phyloP scores from a whole-genome alignment of 1,140 invertebrate genomes.

The Drosophila nannoptera region DNA sequence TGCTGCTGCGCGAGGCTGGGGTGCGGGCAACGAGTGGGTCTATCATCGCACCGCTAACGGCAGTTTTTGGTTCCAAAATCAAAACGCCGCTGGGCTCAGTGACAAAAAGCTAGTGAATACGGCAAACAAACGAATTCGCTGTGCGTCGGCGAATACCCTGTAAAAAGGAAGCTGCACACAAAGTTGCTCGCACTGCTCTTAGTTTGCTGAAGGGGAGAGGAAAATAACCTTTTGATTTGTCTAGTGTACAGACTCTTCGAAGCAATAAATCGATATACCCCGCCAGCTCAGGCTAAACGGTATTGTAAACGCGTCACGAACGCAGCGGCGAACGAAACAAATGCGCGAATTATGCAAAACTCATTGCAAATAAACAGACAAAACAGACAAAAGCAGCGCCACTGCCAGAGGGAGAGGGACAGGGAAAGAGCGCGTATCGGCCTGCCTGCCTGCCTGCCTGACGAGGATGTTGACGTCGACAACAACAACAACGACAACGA shows the following conservation, averaged over 20 bases:
- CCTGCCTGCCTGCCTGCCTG: no score
- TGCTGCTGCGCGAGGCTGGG: not conserved
- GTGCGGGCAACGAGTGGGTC: slow-evolving; percentile 3
- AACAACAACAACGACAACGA: slow-evolving; percentile 21
- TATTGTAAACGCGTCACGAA: slow-evolving; percentile 41
- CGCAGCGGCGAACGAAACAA: slow-evolving; percentile 57
- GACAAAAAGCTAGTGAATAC: slow-evolving; percentile 39
- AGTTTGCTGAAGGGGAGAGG: not conserved
- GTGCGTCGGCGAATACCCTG: slow-evolving; percentile 14
- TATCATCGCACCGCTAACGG: slow-evolving; percentile 37
- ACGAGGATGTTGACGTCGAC: slow-evolving; percentile 75
- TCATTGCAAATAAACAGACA: slow-evolving; percentile 74
- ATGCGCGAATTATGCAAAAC: slow-evolving; percentile 77
- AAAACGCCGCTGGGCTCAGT: slow-evolving; percentile 55
- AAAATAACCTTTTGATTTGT: not conserved
- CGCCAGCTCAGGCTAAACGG: not conserved
- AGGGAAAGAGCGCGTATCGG: no score
- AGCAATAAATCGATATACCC: slow-evolving; percentile 11
- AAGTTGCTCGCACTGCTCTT: not conserved
- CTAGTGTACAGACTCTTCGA: not conserved
- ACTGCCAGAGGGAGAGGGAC: slow-evolving; percentile 4
- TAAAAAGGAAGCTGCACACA: no score
- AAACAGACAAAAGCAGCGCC: slow-evolving; percentile 22
- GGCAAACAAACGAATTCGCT: not conserved
- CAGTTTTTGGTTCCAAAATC: slow-evolving; percentile 70